phyloP scores from a whole-genome alignment of 2,888 invertebrate species.

The Chaetogeoica ovagalla region DNA sequence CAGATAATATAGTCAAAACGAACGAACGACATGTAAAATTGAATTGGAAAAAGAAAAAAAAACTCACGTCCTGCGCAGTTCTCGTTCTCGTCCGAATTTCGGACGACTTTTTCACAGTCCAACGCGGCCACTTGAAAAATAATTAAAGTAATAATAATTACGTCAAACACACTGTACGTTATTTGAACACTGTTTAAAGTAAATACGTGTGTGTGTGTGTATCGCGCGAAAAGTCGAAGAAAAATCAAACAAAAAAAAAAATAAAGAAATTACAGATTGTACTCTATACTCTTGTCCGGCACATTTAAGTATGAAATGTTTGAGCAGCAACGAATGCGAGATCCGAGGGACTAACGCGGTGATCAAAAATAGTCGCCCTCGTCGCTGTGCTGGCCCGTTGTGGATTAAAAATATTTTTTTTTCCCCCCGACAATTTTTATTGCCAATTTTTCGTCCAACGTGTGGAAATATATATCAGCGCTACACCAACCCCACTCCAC shows the following conservation, averaged over 20 bases:
- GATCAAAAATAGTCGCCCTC: slow-evolving; percentile 53
- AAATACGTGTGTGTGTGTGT: not conserved
- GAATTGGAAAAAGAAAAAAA: not conserved
- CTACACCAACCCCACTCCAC: slow-evolving; percentile 25
- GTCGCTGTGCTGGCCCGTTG: slow-evolving; percentile 51
- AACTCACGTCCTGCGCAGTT: slow-evolving; percentile 18
- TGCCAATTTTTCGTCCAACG: slow-evolving; percentile 46
- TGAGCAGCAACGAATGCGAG: slow-evolving; percentile 49
- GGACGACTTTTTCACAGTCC: slow-evolving; percentile 20
- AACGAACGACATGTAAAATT: not conserved
- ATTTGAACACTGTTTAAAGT: slow-evolving; percentile 10
- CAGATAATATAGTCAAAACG: not conserved
- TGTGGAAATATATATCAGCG: not conserved
- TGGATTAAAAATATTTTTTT: slow-evolving; percentile 53
- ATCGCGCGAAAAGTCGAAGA: slow-evolving; percentile 4
- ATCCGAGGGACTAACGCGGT: slow-evolving; percentile 52
- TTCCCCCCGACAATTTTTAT: slow-evolving; percentile 45
- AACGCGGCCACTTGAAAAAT: slow-evolving; percentile 32
- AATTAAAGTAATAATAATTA: slow-evolving; percentile 17
- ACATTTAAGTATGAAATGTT: slow-evolving; percentile 50
- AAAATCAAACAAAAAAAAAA: not conserved
- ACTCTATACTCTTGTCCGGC: slow-evolving; percentile 35
- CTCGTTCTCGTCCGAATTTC: slow-evolving; percentile 37
- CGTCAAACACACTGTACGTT: slow-evolving; percentile 4
- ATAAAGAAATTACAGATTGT: slow-evolving; percentile 39